phyloP scores from a whole-genome alignment of 2,888 invertebrate genomes.

The Linnaemya vulpina region DNA sequence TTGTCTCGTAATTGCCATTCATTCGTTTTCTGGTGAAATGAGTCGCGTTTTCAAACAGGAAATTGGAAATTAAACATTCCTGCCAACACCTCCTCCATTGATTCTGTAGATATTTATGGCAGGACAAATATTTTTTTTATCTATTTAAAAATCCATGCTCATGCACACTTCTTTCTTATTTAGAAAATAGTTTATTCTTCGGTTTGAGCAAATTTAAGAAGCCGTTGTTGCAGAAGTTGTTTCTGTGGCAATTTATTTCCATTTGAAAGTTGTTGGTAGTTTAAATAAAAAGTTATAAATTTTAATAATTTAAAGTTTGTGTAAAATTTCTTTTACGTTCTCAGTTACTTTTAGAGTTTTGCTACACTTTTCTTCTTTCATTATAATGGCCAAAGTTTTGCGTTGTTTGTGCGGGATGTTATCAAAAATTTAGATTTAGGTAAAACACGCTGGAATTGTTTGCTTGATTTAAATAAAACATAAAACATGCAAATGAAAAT shows the following conservation, averaged over 20 bases:
- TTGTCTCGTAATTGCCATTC: conserved; percentile 66
- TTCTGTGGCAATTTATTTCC: conserved; percentile 13
- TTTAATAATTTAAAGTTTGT: conserved; percentile 34
- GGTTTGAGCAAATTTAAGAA: conserved; percentile 12
- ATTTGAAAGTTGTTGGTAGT: conserved; percentile 23
- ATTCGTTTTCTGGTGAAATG: conserved; percentile 61
- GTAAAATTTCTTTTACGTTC: background rate
- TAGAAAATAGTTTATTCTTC: conserved; percentile 18
- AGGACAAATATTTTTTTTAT: background rate
- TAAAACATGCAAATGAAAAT: conserved; percentile 19
- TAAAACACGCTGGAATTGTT: conserved; percentile 7
- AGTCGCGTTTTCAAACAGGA: conserved; percentile 45
- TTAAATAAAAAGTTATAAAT: conserved; percentile 46
- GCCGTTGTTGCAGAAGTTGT: background rate
- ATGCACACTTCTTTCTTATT: background rate
- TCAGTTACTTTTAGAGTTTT: conserved; percentile 20
- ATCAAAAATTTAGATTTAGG: conserved; percentile 36
- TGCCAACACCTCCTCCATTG: conserved; percentile 40
- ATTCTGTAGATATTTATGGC: background rate
- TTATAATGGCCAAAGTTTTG: conserved; percentile 43
- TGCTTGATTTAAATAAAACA: conserved; percentile 15
- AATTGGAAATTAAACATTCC: conserved; percentile 65
- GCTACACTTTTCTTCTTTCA: background rate
- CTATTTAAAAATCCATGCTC: conserved; percentile 3
- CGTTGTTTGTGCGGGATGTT: conserved; percentile 24